phyloP scores from a whole-genome alignment of 2,797 vertebrate genomes.

The Epinephelus awoara region DNA sequence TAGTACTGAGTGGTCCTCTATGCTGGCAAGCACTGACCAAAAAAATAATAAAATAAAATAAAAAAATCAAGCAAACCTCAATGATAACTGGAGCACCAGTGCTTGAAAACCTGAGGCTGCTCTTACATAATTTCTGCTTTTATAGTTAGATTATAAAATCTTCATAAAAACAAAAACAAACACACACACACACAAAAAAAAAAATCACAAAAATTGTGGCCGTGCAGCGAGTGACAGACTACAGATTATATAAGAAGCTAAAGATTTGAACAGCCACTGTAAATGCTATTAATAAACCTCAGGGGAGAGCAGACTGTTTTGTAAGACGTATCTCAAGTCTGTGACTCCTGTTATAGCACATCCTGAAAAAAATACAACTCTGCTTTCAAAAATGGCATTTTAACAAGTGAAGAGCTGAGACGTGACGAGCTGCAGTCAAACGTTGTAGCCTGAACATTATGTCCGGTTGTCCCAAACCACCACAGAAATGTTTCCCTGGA shows the following conservation, averaged over 20 bases:
- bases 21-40: neutral
- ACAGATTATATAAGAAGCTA: too few species aligned
- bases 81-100: conserved; percentile 20
- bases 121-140: conserved; percentile 41
- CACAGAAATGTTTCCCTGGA: conserved; percentile 13
- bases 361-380: neutral
- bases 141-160: conserved; percentile 19
- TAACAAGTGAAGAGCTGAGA: neutral
- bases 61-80: neutral
- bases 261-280: neutral
- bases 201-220: too few species aligned
- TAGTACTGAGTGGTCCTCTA: neutral
- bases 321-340: neutral
- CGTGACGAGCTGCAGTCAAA: neutral
- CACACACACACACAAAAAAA: neutral
- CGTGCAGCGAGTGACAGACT: neutral
- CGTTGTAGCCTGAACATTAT: neutral
- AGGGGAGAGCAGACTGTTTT: neutral
- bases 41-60: neutral
- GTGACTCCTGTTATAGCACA: neutral
- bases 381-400: neutral
- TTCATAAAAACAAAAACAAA: conserved; percentile 3
- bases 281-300: neutral
- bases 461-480: neutral
- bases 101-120: conserved; percentile 40